Evolutionary conservation across 2,888 invertebrate species (phyloP).

Genomic region (Bunonema sp.): DNA sequence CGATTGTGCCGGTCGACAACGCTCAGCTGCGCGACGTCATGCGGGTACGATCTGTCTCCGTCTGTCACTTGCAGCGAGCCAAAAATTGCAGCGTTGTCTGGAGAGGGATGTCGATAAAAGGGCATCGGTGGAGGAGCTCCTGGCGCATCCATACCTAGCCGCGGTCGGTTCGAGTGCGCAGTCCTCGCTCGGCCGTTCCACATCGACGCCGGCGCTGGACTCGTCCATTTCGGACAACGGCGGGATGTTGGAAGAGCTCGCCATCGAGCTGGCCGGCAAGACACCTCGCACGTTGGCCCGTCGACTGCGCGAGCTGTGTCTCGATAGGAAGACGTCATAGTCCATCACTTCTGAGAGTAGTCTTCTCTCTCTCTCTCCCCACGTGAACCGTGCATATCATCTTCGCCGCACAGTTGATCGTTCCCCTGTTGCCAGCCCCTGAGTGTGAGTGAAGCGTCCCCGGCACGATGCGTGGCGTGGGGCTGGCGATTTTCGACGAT

Average conservation of each 20-base stretch:
- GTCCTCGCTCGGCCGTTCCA: neutral
- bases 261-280: neutral
- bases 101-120: conserved; percentile 60
- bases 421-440: too few relatives aligned
- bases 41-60: neutral
- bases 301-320: too few relatives aligned
- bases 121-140: conserved; percentile 62
- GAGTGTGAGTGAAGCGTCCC: too few relatives aligned
- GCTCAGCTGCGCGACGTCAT: conserved; percentile 4
- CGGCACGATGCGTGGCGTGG: too few relatives aligned
- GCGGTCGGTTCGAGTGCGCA: too few relatives aligned
- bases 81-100: conserved; percentile 55
- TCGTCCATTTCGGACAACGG: neutral
- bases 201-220: neutral
- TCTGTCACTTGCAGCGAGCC: neutral
- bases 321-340: too few relatives aligned
- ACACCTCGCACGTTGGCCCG: too few relatives aligned
- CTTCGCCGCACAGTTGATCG: too few relatives aligned
- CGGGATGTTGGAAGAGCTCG: neutral
- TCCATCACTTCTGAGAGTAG: too few relatives aligned
- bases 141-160: conserved; percentile 51
- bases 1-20: neutral
- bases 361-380: too few relatives aligned
- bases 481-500: too few relatives aligned
- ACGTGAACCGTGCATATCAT: too few relatives aligned